phyloP scores from a whole-genome alignment of 2,113 vertebrate genomes.

The Pterocles gutturalis region DNA sequence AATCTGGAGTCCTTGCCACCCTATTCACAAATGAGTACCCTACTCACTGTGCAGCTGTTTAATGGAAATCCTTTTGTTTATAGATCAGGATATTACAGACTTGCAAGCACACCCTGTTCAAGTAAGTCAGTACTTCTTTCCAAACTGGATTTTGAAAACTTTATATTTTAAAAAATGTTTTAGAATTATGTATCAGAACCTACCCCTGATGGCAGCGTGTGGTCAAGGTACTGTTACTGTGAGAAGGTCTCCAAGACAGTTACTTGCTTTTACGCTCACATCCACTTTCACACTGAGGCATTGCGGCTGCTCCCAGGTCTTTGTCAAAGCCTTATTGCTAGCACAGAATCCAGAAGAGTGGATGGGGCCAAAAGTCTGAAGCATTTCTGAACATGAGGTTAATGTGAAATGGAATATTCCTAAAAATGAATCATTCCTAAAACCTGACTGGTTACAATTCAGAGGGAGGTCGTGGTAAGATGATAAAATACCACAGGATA shows the following conservation, averaged over 20 bases:
- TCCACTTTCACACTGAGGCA: not conserved
- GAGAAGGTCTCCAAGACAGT: not conserved
- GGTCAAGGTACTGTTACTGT: not conserved
- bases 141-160: not conserved
- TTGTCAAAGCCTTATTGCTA: not conserved
- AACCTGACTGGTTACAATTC: not conserved
- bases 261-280: not conserved
- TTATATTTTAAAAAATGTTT: not conserved
- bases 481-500: not conserved
- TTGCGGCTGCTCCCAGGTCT: not conserved
- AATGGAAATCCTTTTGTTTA: not conserved
- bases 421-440: not conserved
- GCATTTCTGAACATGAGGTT: not conserved
- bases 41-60: not conserved
- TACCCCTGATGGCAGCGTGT: not conserved
- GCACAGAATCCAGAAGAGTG: not conserved
- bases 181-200: not conserved
- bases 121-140: not conserved
- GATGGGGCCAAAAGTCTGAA: not conserved
- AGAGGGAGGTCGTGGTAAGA: not conserved
- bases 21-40: not conserved
- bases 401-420: not conserved
- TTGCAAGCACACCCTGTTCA: not conserved
- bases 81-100: not conserved
- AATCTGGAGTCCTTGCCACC: rapidly evolving